Percentiles rank a stretch among this genome's conserved stretches.
Evolutionary conservation across 2,797 vertebrate genomes (phyloP).

Genomic region (Hapalemur alaotrensis): DNA sequence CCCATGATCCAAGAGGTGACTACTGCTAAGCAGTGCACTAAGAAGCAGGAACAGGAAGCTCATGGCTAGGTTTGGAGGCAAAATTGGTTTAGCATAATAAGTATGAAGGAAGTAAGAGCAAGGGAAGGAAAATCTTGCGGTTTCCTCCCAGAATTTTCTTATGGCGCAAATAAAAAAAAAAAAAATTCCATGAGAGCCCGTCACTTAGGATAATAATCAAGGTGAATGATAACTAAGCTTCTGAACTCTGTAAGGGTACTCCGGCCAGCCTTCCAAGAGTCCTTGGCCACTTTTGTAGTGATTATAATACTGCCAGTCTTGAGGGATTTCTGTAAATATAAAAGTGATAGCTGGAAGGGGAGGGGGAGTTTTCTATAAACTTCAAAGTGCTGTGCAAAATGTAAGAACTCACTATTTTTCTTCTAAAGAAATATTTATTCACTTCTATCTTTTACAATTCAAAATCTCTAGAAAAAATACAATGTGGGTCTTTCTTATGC

Average conservation of each 20-base stretch:
- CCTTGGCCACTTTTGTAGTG: not conserved
- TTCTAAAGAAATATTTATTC: constrained; percentile 47
- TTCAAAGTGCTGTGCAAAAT: constrained; percentile 23
- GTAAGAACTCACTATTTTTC: not conserved
- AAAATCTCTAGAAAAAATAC: constrained; percentile 42
- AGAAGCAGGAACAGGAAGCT: not conserved
- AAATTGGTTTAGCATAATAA: constrained; percentile 10
- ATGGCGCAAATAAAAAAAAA: not conserved
- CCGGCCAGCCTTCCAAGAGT: not conserved
- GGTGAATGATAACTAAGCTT: not conserved
- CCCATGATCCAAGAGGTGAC: not conserved
- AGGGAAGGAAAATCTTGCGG: not conserved
- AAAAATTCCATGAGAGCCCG: not conserved
- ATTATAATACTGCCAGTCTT: not conserved
- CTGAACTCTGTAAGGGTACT: not conserved
- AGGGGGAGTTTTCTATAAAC: not conserved
- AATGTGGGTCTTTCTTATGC: constrained; percentile 57
- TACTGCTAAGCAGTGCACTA: not conserved
- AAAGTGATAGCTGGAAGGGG: not conserved
- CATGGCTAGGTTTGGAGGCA: not conserved
- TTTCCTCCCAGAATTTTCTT: constrained; percentile 47
- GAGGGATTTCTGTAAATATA: not conserved
- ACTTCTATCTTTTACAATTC: constrained; percentile 33
- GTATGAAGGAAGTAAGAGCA: not conserved
- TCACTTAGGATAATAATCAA: not conserved